Base-by-base conservation (phyloP, 2,113 vertebrate genomes). In the Gambusia holbrooki region DNA sequence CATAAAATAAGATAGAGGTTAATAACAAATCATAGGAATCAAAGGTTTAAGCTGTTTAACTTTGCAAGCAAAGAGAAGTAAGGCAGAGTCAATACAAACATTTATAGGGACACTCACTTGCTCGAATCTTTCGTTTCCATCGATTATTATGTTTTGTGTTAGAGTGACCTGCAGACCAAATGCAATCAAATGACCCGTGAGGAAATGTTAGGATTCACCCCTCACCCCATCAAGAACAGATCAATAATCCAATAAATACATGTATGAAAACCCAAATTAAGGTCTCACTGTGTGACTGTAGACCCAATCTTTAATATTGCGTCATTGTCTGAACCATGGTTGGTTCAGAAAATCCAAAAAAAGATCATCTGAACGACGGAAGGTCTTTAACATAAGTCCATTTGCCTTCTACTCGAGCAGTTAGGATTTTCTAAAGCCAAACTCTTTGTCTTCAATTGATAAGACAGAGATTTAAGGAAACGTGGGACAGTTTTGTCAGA, bases 121-220 rank as follows among this genome's bases (percentile, higher is more conserved):
- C 72, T 69, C 68, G 64, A 76, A 92, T 90, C 71, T 90, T 93
- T 29, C 77, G 78, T 65, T 87, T 94, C 93, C 91, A 92, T 45
- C 87, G 79, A 72, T 76, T 61, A 65, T 48, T 90, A 29, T 69
- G 61, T 69, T 89, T 91, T 65, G 19, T 33, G 14, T 78, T 84
- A 29, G 14, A 22, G 29, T 54, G 66, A 74, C 73, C 90, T 91
- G 66, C 73, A 82, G 32, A 45, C 6, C n/a, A 73, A 33, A 42
- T 0, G 4, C 7, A 64, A 64, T 19, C 30, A 64, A 35, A 40
- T 58, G 62, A 64, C n/a, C 28, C 11, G 14, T 15, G 62, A 63
- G 28, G 29, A 63, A 17, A 22, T 25, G 19, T 9, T 9, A 58
- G 51, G 51, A 25, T n/a, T 4, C 30, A 3, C 30, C 10, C 9